Conservation (phyloP, 2,113 vertebrate species). For the Myocastor coypus region DNA sequence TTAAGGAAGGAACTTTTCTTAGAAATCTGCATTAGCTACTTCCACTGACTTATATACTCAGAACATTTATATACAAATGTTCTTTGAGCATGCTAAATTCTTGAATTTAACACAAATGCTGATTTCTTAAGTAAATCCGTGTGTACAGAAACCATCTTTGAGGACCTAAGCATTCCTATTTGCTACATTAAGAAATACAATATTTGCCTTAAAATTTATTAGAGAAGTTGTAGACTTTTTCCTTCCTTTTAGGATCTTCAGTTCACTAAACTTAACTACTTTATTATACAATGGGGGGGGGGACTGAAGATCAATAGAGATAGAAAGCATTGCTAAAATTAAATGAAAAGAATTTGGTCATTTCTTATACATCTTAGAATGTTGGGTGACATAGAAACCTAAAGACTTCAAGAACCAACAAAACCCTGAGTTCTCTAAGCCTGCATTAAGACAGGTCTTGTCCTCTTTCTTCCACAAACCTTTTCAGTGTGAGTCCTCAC, state of each 20-base stretch:
- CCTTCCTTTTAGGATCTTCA: background rate
- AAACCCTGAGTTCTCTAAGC: background rate
- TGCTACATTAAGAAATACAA: background rate
- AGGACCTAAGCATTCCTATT: background rate
- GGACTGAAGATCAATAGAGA: background rate
- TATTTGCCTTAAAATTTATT: background rate
- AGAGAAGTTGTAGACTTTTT: background rate
- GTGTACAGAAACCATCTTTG: background rate
- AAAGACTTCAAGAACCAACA: background rate
- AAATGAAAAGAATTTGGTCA: background rate
- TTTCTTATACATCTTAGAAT: constrained; percentile 20
- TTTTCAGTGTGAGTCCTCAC: background rate
- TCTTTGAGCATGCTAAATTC: too few relatives aligned
- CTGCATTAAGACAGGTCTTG: background rate
- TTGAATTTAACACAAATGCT: background rate
- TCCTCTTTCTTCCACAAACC: background rate
- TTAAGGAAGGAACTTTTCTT: background rate
- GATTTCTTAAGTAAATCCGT: background rate
- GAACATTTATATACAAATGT: background rate
- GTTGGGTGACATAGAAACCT: background rate
- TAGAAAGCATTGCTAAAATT: background rate
- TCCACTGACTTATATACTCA: background rate
- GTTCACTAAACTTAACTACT: background rate
- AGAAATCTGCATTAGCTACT: background rate
- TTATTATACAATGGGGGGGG: background rate